These are phyloP conservation scores for Cygnus atratus DNA, from an alignment of 2,113 vertebrate species.

Conservation along the genomic window DNA sequence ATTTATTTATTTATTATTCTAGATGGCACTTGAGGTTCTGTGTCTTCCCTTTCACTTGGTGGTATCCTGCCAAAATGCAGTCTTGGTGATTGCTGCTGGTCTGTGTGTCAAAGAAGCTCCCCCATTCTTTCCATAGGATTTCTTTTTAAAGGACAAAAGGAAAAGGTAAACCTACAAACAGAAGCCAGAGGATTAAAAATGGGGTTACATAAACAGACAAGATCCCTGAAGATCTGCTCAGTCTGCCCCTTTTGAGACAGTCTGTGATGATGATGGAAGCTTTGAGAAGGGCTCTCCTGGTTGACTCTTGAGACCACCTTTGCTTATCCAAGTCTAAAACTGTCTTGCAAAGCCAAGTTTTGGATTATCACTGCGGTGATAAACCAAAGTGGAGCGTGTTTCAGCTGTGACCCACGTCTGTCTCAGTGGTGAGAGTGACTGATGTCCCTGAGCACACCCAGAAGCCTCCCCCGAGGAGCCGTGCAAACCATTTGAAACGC, in stretches of 20 bases:
- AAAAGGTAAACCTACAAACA: background rate
- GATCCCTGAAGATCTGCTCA: background rate
- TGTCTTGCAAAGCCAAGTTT: background rate
- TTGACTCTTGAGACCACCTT: no score
- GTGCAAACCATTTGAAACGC: background rate
- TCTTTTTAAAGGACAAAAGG: background rate
- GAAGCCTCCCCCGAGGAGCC: background rate
- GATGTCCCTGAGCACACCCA: background rate
- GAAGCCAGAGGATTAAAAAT: background rate
- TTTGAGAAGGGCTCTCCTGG: background rate
- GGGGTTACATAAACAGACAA: background rate
- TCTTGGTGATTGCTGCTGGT: background rate
- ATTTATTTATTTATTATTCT: background rate
- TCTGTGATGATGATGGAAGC: background rate
- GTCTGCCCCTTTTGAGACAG: background rate
- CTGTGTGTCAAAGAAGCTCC: rapidly evolving
- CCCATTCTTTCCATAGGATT: background rate
- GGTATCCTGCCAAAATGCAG: background rate
- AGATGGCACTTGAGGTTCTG: background rate
- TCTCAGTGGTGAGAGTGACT: background rate
- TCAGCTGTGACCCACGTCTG: rapidly evolving
- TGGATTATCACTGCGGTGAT: background rate
- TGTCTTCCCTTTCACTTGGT: background rate
- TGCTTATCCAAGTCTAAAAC: background rate
- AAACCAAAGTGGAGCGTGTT: background rate